Conservation (phyloP, 1,140 invertebrate species). For the Microplitis mediator region DNA sequence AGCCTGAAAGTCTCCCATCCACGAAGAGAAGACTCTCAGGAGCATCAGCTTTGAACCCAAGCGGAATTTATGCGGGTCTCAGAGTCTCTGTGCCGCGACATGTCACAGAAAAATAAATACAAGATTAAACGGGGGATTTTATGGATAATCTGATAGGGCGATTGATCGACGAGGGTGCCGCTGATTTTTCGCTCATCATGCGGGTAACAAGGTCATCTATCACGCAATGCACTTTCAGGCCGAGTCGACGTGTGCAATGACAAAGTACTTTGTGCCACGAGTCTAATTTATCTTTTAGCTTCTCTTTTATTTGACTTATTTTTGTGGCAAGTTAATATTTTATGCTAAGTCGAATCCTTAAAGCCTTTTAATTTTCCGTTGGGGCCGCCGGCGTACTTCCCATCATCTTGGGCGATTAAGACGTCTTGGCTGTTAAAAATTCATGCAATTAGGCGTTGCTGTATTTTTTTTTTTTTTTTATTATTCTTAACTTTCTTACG, state of each 20-base stretch:
- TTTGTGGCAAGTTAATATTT: too few species aligned
- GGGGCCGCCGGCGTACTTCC: constrained; percentile 37
- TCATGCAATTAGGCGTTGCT: constrained; percentile 47
- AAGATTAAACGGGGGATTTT: constrained; percentile 11
- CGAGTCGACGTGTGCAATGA: neutral
- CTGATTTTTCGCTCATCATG: constrained; percentile 18
- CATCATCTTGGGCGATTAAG: constrained; percentile 50
- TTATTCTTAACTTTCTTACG: constrained; percentile 9
- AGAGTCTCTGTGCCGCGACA: neutral
- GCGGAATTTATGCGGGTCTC: constrained; percentile 25
- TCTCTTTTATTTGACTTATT: too few species aligned
- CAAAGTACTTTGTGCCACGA: neutral
- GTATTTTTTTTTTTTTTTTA: constrained; percentile 21
- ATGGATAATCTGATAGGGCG: constrained; percentile 17
- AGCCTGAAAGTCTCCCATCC: neutral
- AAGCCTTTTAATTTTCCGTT: neutral
- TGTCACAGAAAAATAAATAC: neutral
- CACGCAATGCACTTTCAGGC: neutral
- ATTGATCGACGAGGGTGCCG: neutral
- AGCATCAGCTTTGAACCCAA: neutral
- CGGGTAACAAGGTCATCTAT: constrained; percentile 7
- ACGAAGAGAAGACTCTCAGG: neutral
- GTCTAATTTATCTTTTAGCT: too few species aligned
- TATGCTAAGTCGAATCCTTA: too few species aligned
- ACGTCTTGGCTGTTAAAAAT: constrained; percentile 49